phyloP scores from a whole-genome alignment of 2,797 vertebrate genomes.

The Halcyon leucocephala region DNA sequence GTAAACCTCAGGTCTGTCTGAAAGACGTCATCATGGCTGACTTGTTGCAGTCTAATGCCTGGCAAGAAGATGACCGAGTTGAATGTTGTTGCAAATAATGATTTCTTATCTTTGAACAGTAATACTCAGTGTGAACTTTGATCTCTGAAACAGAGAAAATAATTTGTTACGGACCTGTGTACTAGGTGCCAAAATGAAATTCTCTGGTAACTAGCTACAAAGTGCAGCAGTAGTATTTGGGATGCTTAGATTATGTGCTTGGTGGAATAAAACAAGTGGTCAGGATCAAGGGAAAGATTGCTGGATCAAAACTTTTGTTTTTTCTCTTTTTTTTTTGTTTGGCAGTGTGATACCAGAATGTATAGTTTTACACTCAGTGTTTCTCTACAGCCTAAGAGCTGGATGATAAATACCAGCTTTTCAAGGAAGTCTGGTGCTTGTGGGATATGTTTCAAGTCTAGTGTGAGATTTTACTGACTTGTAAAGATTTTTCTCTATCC shows the following conservation, averaged over 20 bases:
- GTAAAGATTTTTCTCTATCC: neutral
- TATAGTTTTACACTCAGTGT: neutral
- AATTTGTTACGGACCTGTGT: neutral
- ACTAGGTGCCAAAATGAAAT: neutral
- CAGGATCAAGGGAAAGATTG: neutral
- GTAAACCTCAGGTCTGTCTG: neutral
- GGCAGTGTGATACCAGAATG: neutral
- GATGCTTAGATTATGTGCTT: neutral
- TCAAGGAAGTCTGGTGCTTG: neutral
- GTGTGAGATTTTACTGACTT: neutral
- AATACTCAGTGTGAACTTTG: neutral
- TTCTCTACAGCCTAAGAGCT: neutral
- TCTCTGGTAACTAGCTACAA: neutral
- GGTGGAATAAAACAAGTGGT: neutral
- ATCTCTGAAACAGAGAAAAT: neutral
- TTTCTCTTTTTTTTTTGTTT: neutral
- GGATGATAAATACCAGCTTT: neutral
- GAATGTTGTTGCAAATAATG: neutral
- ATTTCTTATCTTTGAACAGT: neutral
- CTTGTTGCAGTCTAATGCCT: neutral
- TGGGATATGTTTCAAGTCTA: neutral
- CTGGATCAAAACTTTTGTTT: neutral
- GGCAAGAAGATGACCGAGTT: neutral
- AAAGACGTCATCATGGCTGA: rapidly evolving
- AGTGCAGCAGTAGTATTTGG: neutral